Base-by-base conservation (phyloP, 2,888 invertebrate genomes). In the Agrotis puta region DNA sequence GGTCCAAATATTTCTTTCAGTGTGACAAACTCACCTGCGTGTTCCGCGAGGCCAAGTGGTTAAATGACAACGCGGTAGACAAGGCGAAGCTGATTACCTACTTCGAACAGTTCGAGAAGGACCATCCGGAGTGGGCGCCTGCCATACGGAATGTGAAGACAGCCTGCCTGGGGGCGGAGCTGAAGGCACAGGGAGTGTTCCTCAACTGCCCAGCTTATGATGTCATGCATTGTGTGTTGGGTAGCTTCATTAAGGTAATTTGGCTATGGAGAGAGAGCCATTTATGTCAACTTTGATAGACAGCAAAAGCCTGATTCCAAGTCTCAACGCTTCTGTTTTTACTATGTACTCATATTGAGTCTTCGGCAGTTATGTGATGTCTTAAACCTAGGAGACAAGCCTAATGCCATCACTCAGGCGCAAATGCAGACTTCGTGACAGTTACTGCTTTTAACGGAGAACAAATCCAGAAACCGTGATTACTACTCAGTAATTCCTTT, bases 161-260 rank as follows among this genome's bases (percentile, higher is more conserved):
- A 0, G 67, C 62, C 1, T 95, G 95, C 54, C 59, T 94, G 22
- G 83, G 82, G 14, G 27, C 58, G 0, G 88, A 88, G 0, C 61
- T 95, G 57, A 90, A 85, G 0, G 63, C 93, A 0, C 94, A 93
- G 62, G 93, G 95, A 0, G 58, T 84, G 2, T 69, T 79, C n/a
- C 58, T 91, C 3, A 87, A 91, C 79, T 95, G 95, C 47, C 93
- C 94, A 0, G 89, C 92, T 0, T 94, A 89, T 76, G 95, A 95
- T 56, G 78, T 92, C 47, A 79, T 90, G 65, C 87, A 89, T 43
- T 95, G 95, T 76, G 70, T 85, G 0, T 66, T 90, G 2, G 77
- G 86, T 0, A 88, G 85, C 24, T 93, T 94, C 58, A 83, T 93
- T 39, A 92, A 83, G 91, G 95, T 95, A 77, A 77, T 81, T 74